Base-by-base conservation (phyloP, 2,888 invertebrate genomes). In the Oscheius sp. region DNA sequence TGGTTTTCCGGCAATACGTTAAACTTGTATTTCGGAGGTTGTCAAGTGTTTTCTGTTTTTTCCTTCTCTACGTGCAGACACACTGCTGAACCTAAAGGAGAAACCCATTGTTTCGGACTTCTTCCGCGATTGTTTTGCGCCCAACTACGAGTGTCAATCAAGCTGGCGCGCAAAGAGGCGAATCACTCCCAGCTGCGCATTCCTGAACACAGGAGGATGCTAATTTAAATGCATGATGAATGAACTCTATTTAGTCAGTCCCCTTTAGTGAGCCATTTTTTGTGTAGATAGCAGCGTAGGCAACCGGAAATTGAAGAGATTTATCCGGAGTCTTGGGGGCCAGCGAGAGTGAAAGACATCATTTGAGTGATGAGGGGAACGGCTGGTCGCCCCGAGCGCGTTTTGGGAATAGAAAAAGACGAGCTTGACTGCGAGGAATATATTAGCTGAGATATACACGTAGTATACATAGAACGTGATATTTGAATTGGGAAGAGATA, bases 111-210 rank as follows among this genome's bases (percentile, higher is more conserved):
- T 68, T 68, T 68, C 53, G 68, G 68, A 68, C 68, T 68, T 68
- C 55, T 68, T 68, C 68, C 68, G 63, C 68, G 68, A 68, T 68
- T 68, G 68, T 68, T 68, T 68, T 68, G 55, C 68, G 68, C 37
- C 68, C 68, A 68, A 68, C 68, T 68, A 68, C 68, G 68, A 68
- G 68, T 68, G 68, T 68, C 68, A 68, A 68, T 68, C 68, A 68
- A 68, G 68, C 53, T 35, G 55, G 21, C 68, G 68, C 68, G 37
- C 68, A 55, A 5, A 13, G 68, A 68, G 55, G 42, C 68, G 68
- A 68, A 68, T 68, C 68, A 68, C 68, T 68, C 68, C 55, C 68
- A 55, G 68, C 53, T 63, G 68, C 53, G 68, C 68, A 68, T 68
- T 68, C 68, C 55, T 55, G 37, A 68, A 68, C 68, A 68, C 51